Percentiles rank a stretch among this genome's conserved stretches.
Evolutionary conservation across 2,888 invertebrate genomes (phyloP).

Genomic region (Agriotes lineatus): DNA sequence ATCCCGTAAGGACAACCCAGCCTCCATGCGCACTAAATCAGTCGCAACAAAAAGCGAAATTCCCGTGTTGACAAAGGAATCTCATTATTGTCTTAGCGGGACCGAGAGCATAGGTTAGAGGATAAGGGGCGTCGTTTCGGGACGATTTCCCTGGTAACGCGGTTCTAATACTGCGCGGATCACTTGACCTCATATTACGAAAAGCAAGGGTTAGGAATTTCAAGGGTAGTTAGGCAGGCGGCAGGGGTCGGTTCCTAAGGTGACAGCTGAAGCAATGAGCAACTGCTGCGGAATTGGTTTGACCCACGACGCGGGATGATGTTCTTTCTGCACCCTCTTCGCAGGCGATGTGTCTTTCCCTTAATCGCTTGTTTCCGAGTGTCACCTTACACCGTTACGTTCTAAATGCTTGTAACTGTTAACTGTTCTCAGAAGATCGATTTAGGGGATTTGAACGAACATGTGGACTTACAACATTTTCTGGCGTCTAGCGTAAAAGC

Average conservation of each 20-base stretch:
- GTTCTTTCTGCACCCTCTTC: not conserved
- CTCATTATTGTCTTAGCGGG: conserved; percentile 36
- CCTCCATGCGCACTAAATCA: conserved; percentile 33
- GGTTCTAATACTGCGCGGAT: conserved; percentile 18
- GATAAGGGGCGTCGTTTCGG: not conserved
- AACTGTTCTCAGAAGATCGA: no score
- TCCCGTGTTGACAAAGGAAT: conserved; percentile 35
- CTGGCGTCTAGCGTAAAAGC: no score
- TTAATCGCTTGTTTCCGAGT: conserved; percentile 11
- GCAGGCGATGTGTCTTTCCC: not conserved
- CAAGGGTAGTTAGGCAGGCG: conserved; percentile 19
- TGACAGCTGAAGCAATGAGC: no score
- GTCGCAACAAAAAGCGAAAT: conserved; percentile 29
- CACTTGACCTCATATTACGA: conserved; percentile 27
- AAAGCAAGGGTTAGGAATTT: conserved; percentile 23
- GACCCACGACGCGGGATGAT: no score
- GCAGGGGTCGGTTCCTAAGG: conserved; percentile 12
- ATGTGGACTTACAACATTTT: no score
- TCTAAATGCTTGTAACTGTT: no score
- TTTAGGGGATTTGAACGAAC: no score
- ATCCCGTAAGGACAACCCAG: conserved; percentile 29
- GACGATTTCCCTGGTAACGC: conserved; percentile 20
- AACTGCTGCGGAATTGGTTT: no score
- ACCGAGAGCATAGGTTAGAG: conserved; percentile 18
- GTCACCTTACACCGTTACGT: no score